A percentile compares a stretch with the other conserved stretches of the same genome.
Evolutionary conservation across 2,113 vertebrate species (phyloP).

Genomic region (Leuciscus idus): DNA sequence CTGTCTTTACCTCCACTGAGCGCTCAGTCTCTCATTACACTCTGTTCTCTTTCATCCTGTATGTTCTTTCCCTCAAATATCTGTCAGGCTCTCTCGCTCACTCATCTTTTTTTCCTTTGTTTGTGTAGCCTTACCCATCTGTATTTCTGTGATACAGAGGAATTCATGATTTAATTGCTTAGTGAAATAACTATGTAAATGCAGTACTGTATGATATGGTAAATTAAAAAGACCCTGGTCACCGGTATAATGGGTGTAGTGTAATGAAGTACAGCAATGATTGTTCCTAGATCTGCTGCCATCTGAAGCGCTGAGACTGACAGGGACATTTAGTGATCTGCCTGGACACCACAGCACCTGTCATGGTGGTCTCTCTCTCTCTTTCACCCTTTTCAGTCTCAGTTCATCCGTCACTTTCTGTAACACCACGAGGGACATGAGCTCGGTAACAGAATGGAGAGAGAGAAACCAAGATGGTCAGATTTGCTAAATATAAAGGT

Average conservation of each 20-base stretch:
- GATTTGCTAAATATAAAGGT: background rate
- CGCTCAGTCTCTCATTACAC: conserved; percentile 5
- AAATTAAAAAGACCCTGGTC: conserved; percentile 11
- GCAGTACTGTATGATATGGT: background rate
- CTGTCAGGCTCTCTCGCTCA: background rate
- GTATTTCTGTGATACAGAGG: conserved; percentile 1
- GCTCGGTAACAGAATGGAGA: conserved; percentile 33
- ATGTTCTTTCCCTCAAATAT: conserved; percentile 10
- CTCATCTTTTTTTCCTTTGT: background rate
- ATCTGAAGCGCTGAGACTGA: conserved; percentile 48
- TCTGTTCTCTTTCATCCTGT: conserved; percentile 6
- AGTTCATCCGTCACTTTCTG: conserved; percentile 42
- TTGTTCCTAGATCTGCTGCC: conserved; percentile 50
- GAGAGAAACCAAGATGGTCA: conserved; percentile 41
- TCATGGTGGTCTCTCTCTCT: conserved; percentile 38
- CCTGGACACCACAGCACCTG: conserved; percentile 49
- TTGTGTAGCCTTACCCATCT: background rate
- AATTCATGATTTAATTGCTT: background rate
- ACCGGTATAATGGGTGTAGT: background rate
- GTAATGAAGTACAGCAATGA: conserved; percentile 37
- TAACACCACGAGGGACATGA: conserved; percentile 30
- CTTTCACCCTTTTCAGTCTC: conserved; percentile 41
- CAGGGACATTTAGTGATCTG: conserved; percentile 47
- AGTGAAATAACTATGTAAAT: background rate
- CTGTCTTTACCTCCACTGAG: conserved; percentile 23